Conservation (phyloP, 2,888 invertebrate species). For the Nysson spinosus region DNA sequence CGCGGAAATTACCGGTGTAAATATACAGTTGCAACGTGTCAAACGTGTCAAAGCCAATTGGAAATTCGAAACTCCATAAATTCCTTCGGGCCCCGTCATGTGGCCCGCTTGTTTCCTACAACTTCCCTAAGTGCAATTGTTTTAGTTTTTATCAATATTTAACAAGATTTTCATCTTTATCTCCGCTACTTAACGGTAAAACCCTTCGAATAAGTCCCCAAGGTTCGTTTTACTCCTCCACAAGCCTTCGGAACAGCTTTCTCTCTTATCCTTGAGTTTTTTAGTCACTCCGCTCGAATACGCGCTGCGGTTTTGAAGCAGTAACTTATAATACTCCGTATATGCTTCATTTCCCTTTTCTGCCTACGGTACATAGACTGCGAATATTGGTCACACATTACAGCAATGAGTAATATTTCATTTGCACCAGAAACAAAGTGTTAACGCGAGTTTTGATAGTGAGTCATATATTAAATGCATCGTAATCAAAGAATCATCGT, state of each 20-base stretch:
- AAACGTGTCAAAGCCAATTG: slow-evolving; percentile 4
- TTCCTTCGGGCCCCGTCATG: slow-evolving; percentile 18
- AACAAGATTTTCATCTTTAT: no score
- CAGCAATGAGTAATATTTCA: slow-evolving; percentile 9
- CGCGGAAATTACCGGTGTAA: slow-evolving; percentile 15
- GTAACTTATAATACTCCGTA: not conserved
- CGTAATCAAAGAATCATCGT: not conserved
- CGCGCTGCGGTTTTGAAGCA: not conserved
- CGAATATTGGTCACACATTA: not conserved
- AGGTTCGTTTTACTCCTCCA: slow-evolving; percentile 18
- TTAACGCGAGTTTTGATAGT: not conserved
- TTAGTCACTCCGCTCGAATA: slow-evolving; percentile 4
- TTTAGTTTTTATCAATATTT: no score
- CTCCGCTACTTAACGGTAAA: not conserved
- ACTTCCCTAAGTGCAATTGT: no score
- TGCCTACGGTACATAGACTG: not conserved
- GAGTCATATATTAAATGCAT: not conserved
- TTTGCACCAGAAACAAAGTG: slow-evolving; percentile 1
- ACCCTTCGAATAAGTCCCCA: slow-evolving; percentile 3
- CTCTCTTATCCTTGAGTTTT: slow-evolving; percentile 45
- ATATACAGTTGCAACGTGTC: slow-evolving; percentile 3
- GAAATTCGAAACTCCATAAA: slow-evolving; percentile 15
- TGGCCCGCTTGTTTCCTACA: no score
- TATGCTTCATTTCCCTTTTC: slow-evolving; percentile 2
- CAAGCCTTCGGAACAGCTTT: slow-evolving; percentile 29